phyloP scores from a whole-genome alignment of 2,797 vertebrate species.

The Amblyopsis hoosieri region DNA sequence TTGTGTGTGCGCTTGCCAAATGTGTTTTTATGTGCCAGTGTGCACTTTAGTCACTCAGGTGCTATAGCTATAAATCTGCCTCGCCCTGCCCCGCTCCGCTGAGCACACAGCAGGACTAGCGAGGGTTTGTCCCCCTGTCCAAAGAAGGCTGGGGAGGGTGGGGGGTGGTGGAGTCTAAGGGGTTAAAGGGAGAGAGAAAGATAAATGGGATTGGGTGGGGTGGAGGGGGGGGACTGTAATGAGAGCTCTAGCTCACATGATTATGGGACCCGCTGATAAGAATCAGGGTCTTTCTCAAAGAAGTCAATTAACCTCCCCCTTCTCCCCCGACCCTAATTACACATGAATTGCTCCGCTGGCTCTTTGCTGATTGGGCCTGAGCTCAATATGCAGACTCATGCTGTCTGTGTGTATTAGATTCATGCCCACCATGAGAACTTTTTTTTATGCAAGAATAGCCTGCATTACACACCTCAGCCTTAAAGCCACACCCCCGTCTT shows the following conservation, averaged over 20 bases:
- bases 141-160: conserved; percentile 22
- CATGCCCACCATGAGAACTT: conserved; percentile 32
- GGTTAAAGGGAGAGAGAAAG: conserved; percentile 49
- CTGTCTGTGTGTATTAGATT: conserved; percentile 33
- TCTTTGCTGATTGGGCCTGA: conserved; percentile 59
- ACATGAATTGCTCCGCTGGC: conserved; percentile 60
- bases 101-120: conserved; percentile 42
- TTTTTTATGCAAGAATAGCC: conserved; percentile 2
- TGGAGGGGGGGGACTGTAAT: conserved; percentile 51
- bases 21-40: conserved; percentile 35
- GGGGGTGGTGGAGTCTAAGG: conserved; percentile 13
- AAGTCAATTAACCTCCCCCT: conserved; percentile 66
- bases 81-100: conserved; percentile 47
- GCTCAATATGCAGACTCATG: conserved; percentile 65
- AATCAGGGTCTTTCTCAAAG: conserved; percentile 73
- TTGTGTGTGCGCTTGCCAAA: conserved; percentile 18
- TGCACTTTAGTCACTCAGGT: conserved; percentile 60
- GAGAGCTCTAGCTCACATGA: conserved; percentile 62
- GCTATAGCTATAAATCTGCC: conserved; percentile 64
- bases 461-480: conserved; percentile 31
- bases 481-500: conserved; percentile 15
- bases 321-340: conserved; percentile 65
- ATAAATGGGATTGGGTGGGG: conserved; percentile 44
- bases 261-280: conserved; percentile 71
- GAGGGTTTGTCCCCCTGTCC: conserved; percentile 38